Percentiles rank a stretch among this genome's conserved stretches.
Evolutionary conservation across 2,888 invertebrate genomes (phyloP).

Genomic region (Drosophila villosipedis): DNA sequence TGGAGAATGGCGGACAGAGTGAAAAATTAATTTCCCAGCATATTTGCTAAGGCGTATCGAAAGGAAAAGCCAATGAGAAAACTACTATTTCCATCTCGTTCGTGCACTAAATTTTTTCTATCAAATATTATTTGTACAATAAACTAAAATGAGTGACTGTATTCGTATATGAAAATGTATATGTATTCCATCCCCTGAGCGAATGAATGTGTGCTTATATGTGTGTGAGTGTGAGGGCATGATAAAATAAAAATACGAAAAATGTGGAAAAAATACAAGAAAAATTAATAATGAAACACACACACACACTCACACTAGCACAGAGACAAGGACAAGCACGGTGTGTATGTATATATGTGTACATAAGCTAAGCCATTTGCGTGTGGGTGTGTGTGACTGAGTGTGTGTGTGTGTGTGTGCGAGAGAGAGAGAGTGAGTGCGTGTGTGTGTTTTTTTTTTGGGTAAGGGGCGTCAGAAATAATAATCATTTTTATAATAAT

Average conservation of each 20-base stretch:
- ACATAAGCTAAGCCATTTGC: conserved; percentile 54
- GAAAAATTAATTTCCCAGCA: conserved; percentile 72
- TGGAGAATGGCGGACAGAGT: conserved; percentile 62
- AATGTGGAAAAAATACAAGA: conserved; percentile 77
- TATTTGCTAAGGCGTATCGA: conserved; percentile 36
- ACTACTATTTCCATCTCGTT: conserved; percentile 68
- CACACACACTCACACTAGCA: conserved; percentile 26
- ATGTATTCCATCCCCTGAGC: conserved; percentile 64
- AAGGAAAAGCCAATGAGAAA: conserved; percentile 58
- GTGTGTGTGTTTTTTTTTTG: conserved; percentile 21
- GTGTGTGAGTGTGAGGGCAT: conserved; percentile 48
- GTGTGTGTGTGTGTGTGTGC: conserved; percentile 13
- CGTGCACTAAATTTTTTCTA: conserved; percentile 69
- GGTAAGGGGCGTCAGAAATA: conserved; percentile 60
- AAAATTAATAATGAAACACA: conserved; percentile 81
- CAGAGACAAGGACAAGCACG: conserved; percentile 73
- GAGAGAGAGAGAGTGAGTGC: conserved; percentile 11
- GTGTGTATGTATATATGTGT: conserved; percentile 17
- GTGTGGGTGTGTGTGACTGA: conserved; percentile 18
- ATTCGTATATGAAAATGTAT: conserved; percentile 41
- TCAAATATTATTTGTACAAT: conserved; percentile 73
- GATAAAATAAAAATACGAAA: conserved; percentile 81
- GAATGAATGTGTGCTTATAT: conserved; percentile 40
- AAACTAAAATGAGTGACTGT: conserved; percentile 64
- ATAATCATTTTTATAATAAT: conserved; percentile 79